Base-by-base conservation (phyloP, 2,113 vertebrate species). In the Syngnathus floridae region DNA sequence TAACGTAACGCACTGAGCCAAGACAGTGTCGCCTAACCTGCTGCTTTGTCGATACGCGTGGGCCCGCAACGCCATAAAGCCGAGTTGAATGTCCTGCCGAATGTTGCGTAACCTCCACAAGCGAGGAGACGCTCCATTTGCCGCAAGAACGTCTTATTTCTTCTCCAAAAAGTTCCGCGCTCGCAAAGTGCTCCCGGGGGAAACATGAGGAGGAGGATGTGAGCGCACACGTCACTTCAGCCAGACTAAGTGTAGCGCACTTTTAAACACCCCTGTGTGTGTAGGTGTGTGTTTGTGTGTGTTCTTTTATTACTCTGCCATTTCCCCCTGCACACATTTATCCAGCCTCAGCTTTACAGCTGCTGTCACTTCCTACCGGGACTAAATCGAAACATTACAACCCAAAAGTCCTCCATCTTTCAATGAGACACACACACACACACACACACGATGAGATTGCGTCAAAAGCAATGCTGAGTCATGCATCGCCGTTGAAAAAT, bases 391-490 rank as follows among this genome's bases (percentile, higher is more conserved):
- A 35, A 37, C 52, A 58, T 64, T 52, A 43, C 46, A 43, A 43
- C 22, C 64, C 37, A 67, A 61, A 67, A 46, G 60, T 65, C 54
- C 9, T 2, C 64, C 36, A 66, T 74, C 68, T 70, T 59, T 74
- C 45, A 55, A 46, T 56, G 14, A 56, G 5, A 31, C 35, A 17
- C 46, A n/a, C 19, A n/a, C 0, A 19, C 46, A 49, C 13, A 14
- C 45, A 48, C 45, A 48, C 45, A 19, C 45, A 17, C 45, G 37
- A 37, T 51, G 43, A 69, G 63, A 70, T 63, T 51, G 63, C 62
- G 70, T 82, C 76, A 68, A 84, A 80, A 84, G 68, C 67, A 76
- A 69, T 60, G 63, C 73, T 71, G 56, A 57, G 49, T 65, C 35
- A 40, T 62, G 74, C 57, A 59, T 80, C 73, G 77, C 73, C 71